Conservation (phyloP, 2,888 invertebrate genomes). For the Synanthedon andrenaeformis region DNA sequence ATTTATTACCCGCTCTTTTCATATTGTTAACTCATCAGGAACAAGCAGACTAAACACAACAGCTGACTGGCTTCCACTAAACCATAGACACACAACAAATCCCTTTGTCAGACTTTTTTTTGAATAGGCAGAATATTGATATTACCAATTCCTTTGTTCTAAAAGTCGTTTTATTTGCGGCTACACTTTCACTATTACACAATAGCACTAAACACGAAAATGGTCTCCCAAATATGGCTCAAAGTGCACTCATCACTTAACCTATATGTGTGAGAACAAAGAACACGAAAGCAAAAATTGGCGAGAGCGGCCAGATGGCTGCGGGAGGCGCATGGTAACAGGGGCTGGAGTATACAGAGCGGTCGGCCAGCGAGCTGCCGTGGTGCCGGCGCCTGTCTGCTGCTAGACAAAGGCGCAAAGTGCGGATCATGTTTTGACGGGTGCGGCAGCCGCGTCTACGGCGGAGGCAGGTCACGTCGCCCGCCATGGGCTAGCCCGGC, state of each 20-base stretch:
- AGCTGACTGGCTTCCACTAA: background rate
- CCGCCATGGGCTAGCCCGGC: slow-evolving; percentile 11
- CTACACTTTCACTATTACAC: slow-evolving; percentile 35
- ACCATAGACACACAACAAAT: background rate
- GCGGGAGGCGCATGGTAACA: background rate
- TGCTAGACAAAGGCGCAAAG: background rate
- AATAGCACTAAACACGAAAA: slow-evolving; percentile 10
- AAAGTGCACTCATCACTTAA: slow-evolving; percentile 3
- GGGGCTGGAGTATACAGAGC: background rate
- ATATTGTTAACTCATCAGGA: too few relatives aligned
- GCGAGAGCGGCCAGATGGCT: background rate
- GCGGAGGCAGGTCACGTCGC: slow-evolving; percentile 7
- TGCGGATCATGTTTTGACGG: background rate
- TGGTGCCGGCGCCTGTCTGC: slow-evolving; percentile 29
- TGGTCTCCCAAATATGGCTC: background rate
- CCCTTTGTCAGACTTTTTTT: background rate
- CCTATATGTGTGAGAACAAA: slow-evolving; percentile 24
- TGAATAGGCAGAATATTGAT: background rate
- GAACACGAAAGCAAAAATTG: slow-evolving; percentile 7
- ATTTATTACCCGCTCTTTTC: too few relatives aligned
- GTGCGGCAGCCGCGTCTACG: background rate
- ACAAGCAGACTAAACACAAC: background rate
- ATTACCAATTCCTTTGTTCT: slow-evolving; percentile 22
- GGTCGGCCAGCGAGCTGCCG: slow-evolving; percentile 41
- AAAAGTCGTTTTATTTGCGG: slow-evolving; percentile 7